Evolutionary conservation across 2,797 vertebrate species (phyloP).

Genomic region (Myotis pilosus): DNA sequence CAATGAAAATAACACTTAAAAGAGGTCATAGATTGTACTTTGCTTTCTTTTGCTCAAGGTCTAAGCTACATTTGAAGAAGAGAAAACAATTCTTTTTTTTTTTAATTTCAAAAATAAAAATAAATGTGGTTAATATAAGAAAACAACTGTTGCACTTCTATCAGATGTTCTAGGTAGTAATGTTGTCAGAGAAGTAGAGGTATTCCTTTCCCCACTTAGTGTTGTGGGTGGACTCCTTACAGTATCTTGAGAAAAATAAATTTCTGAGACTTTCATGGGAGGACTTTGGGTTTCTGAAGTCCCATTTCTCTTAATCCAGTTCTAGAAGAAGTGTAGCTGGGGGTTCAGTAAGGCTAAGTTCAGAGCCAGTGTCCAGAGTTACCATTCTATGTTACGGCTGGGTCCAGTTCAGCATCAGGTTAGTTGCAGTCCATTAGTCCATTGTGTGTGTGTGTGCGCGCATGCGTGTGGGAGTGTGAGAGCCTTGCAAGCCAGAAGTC

Average conservation of each 20-base stretch:
- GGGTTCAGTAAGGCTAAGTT: neutral
- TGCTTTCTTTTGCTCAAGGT: neutral
- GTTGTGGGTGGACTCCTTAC: neutral
- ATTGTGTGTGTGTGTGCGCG: neutral
- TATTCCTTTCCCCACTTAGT: neutral
- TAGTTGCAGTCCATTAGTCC: neutral
- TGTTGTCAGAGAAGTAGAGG: neutral
- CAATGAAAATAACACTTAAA: slow-evolving; percentile 18
- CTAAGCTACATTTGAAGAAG: neutral
- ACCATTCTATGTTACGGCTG: neutral
- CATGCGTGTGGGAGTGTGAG: neutral
- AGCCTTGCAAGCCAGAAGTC: neutral
- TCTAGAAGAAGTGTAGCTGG: neutral
- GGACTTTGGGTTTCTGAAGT: neutral
- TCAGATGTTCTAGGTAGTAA: neutral
- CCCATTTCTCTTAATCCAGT: neutral
- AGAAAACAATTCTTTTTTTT: neutral
- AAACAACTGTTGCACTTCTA: neutral
- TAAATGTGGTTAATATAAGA: neutral
- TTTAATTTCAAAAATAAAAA: neutral
- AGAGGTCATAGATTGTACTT: neutral
- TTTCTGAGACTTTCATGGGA: neutral
- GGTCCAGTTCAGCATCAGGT: neutral
- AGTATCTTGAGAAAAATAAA: neutral
- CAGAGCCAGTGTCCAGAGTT: neutral